Percentiles rank a stretch among this genome's conserved stretches.
Evolutionary conservation across 2,113 vertebrate genomes (phyloP).

Genomic region (Acrocephalus arundinaceus): DNA sequence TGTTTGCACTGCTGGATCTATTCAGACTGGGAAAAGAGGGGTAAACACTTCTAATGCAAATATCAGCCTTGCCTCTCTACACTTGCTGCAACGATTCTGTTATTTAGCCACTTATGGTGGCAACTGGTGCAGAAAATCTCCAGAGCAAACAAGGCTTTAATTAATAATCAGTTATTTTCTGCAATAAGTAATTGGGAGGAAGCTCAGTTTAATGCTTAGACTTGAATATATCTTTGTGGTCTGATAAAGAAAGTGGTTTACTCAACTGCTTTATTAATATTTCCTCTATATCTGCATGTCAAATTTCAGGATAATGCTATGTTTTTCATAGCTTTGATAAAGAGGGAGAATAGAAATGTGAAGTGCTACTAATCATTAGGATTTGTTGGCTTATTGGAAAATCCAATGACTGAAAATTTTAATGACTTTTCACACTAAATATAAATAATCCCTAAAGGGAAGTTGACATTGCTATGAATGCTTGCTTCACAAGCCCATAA

Average conservation of each 20-base stretch:
- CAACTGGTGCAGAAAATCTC: slow-evolving; percentile 64
- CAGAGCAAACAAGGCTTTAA: slow-evolving; percentile 58
- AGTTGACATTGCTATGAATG: not conserved
- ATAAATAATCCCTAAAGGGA: slow-evolving; percentile 56
- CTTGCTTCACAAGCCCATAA: slow-evolving; percentile 21
- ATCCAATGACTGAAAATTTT: slow-evolving; percentile 50
- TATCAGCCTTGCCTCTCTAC: slow-evolving; percentile 44
- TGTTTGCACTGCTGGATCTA: slow-evolving; percentile 61
- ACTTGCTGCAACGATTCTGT: slow-evolving; percentile 57
- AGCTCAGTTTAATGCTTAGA: slow-evolving; percentile 11
- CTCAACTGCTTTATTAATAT: slow-evolving; percentile 34
- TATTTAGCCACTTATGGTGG: slow-evolving; percentile 37
- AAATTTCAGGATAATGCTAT: slow-evolving; percentile 36
- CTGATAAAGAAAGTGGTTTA: slow-evolving; percentile 27
- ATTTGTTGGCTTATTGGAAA: slow-evolving; percentile 46
- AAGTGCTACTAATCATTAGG: slow-evolving; percentile 51
- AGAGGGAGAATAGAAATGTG: slow-evolving; percentile 41
- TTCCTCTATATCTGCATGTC: not conserved
- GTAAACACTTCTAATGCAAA: slow-evolving; percentile 65
- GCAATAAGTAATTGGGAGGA: slow-evolving; percentile 14
- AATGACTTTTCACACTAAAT: slow-evolving; percentile 66
- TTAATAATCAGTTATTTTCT: slow-evolving; percentile 59
- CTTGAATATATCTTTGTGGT: slow-evolving; percentile 19
- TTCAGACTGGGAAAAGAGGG: slow-evolving; percentile 43
- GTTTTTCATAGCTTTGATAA: slow-evolving; percentile 40